A percentile compares a stretch with the other conserved stretches of the same genome.
Evolutionary conservation across 2,888 invertebrate species (phyloP).

Genomic region (Polyommatus iphigenia): DNA sequence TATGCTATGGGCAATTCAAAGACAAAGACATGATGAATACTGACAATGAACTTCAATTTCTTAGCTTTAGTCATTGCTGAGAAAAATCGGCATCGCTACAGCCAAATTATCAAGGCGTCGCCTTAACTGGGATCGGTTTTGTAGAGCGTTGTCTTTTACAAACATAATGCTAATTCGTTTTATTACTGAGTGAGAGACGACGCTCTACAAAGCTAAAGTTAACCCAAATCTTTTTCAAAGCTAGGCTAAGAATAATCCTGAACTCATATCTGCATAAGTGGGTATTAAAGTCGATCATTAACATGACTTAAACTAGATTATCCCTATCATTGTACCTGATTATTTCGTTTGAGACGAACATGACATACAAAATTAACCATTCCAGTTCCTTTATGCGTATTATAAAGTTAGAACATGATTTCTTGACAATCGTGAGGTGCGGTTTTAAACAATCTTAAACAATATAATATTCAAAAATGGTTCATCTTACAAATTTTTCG

Average conservation of each 20-base stretch:
- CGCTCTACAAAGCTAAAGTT: background rate
- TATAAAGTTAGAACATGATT: background rate
- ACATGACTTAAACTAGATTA: conserved; percentile 9
- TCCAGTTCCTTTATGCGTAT: background rate
- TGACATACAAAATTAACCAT: background rate
- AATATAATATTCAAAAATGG: background rate
- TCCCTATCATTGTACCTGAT: conserved; percentile 8
- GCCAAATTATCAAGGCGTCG: too few species aligned
- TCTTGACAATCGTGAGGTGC: background rate
- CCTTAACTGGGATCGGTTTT: background rate
- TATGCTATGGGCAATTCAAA: too few species aligned
- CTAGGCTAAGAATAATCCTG: background rate
- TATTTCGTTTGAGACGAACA: background rate
- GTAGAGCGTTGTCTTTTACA: background rate
- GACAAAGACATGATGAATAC: too few species aligned
- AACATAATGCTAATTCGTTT: background rate
- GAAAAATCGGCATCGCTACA: too few species aligned
- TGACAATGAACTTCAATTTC: too few species aligned
- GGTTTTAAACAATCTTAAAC: background rate
- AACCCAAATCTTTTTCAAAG: too few species aligned
- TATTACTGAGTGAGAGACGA: background rate
- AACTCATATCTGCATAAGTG: background rate
- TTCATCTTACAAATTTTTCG: background rate
- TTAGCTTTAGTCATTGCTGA: too few species aligned
- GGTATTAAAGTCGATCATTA: background rate